phyloP scores from a whole-genome alignment of 35 echinoderm and acorn worm genomes.

The Hemicentrotus pulcherrimus region DNA sequence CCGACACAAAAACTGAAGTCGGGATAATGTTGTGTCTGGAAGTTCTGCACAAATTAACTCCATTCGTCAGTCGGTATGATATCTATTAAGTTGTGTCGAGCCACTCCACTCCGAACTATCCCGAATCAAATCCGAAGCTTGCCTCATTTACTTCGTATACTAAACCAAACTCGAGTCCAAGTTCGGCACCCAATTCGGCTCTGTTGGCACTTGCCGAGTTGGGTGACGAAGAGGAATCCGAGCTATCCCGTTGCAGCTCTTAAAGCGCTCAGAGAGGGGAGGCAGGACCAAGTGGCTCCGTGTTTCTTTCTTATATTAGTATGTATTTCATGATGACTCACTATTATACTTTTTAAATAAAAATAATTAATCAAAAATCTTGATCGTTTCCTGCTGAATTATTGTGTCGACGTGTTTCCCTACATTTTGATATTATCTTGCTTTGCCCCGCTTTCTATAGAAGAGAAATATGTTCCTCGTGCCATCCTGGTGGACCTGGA shows the following conservation, averaged over 20 bases:
- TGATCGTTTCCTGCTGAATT: no score
- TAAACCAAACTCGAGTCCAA: neutral
- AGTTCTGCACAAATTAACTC: no score
- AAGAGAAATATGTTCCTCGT: constrained; percentile 86
- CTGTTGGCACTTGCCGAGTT: neutral
- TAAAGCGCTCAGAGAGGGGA: neutral
- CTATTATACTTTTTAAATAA: no score
- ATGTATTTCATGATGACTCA: no score
- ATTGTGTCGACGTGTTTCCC: no score
- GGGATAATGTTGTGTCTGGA: neutral
- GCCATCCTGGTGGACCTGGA: constrained; percentile 86
- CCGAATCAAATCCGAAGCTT: neutral
- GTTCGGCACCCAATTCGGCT: neutral
- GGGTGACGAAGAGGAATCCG: neutral
- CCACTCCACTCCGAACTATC: neutral
- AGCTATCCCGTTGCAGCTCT: neutral
- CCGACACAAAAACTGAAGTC: neutral
- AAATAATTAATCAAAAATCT: no score
- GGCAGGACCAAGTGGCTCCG: neutral
- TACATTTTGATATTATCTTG: neutral
- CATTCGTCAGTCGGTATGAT: neutral
- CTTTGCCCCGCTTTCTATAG: neutral
- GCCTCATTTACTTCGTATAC: neutral
- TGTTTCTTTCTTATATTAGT: no score
- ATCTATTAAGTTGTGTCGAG: neutral